Conservation (phyloP, 1,140 invertebrate genomes). For the Drosophila persimilis region DNA sequence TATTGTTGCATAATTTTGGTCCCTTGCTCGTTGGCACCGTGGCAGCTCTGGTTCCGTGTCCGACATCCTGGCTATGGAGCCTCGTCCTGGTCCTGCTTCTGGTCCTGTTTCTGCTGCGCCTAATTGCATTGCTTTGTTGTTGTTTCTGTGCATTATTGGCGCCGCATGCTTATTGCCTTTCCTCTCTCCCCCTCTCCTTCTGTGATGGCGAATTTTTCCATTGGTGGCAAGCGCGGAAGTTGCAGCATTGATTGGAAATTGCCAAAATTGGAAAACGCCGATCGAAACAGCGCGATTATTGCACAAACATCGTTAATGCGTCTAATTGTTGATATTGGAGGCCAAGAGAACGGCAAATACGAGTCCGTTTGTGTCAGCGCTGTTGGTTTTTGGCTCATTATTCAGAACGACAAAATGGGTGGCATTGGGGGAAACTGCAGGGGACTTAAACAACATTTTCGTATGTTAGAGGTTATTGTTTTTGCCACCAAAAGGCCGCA, state of each 20-base stretch:
- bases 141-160: conserved; percentile 49
- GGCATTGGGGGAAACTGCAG: no score
- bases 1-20: conserved; percentile 54
- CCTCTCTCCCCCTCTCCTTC: not conserved
- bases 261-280: conserved; percentile 31
- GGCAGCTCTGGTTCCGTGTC: not conserved
- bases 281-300: conserved; percentile 18
- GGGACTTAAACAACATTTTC: no score
- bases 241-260: conserved; percentile 33
- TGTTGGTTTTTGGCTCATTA: not conserved
- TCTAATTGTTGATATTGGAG: conserved; percentile 13
- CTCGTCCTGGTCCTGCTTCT: not conserved
- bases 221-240: not conserved
- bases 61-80: conserved; percentile 11
- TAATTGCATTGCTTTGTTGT: conserved; percentile 59
- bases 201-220: conserved; percentile 38
- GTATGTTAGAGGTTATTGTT: no score
- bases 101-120: conserved; percentile 10
- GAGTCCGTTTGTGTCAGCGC: not conserved
- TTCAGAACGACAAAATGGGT: no score
- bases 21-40: not conserved
- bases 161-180: conserved; percentile 46
- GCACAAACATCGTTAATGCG: conserved; percentile 16
- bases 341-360: conserved; percentile 6
- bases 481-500: no score